Evolutionary conservation across 2,113 vertebrate species (phyloP).

Genomic region (Panthera leo): DNA sequence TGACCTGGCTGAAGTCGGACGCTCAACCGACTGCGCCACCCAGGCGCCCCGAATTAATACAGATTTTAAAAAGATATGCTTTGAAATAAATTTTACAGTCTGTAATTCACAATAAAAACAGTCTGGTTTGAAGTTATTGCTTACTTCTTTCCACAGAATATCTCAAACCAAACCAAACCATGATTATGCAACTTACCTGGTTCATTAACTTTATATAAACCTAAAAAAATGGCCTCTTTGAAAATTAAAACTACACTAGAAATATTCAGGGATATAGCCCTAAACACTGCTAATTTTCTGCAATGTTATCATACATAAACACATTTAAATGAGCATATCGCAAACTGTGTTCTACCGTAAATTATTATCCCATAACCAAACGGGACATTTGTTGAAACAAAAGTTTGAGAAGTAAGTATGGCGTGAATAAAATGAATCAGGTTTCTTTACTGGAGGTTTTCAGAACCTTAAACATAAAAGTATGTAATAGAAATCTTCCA

Average conservation of each 20-base stretch:
- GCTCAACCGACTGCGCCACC: too few relatives aligned
- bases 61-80: conserved; percentile 11
- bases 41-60: conserved; percentile 36
- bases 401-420: not conserved
- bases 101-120: conserved; percentile 21
- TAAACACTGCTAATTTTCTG: not conserved
- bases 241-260: not conserved
- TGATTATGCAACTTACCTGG: not conserved
- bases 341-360: not conserved
- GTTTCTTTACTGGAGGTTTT: not conserved
- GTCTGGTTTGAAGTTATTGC: not conserved
- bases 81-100: conserved; percentile 30
- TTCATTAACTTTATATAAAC: not conserved
- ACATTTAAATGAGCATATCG: not conserved
- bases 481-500: not conserved
- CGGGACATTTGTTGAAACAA: not conserved
- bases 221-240: not conserved
- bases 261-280: not conserved
- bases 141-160: conserved; percentile 36
- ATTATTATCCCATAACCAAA: not conserved
- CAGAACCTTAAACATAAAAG: not conserved
- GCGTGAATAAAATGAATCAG: not conserved
- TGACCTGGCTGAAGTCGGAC: too few relatives aligned
- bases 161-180: conserved; percentile 13
- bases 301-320: not conserved